Conservation (phyloP, 2,113 vertebrate genomes). For the Variabilichromis moorii region DNA sequence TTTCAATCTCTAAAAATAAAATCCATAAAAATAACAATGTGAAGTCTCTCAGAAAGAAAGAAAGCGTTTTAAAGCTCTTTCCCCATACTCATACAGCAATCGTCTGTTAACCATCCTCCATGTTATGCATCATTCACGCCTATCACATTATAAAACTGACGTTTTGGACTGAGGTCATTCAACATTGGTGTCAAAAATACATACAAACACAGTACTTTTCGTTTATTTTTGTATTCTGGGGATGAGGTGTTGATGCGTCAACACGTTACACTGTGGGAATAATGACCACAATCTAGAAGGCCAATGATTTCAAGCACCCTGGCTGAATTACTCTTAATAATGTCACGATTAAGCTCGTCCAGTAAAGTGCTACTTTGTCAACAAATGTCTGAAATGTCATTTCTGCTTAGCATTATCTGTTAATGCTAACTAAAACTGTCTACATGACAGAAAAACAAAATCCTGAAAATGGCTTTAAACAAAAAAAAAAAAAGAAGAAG, state of each 20-base stretch:
- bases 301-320: neutral
- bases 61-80: slow-evolving; percentile 39
- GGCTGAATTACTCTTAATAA: neutral
- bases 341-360: neutral
- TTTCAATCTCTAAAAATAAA: slow-evolving; percentile 46
- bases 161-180: neutral
- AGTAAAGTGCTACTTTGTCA: neutral
- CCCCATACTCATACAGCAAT: neutral
- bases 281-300: neutral
- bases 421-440: neutral
- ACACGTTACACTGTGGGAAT: neutral
- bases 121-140: neutral
- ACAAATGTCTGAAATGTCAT: neutral
- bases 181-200: neutral
- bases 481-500: rapidly evolving
- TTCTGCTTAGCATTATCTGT: neutral
- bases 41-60: slow-evolving; percentile 5
- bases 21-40: slow-evolving; percentile 50
- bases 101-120: neutral
- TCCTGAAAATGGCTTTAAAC: neutral
- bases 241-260: neutral
- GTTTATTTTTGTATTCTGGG: neutral
- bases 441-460: neutral
- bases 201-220: neutral
- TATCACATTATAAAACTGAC: neutral